Conservation (phyloP, 2,888 invertebrate species). For the Xiphydria camelus region DNA sequence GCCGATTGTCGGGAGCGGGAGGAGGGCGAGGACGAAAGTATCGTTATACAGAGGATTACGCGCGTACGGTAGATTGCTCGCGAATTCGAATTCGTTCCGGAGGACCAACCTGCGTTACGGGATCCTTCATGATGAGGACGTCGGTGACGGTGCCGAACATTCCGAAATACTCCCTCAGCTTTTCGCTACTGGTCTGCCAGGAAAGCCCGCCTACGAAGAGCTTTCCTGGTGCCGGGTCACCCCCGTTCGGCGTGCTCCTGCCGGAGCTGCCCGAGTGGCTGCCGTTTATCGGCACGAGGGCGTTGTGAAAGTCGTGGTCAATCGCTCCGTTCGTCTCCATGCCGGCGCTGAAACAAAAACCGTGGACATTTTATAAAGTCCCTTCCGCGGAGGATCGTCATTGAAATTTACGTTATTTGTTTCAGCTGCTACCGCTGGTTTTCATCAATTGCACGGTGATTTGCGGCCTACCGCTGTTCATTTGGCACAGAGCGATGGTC, state of each 20-base stretch:
- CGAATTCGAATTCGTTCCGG: too few species aligned
- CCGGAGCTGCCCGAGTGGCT: conserved; percentile 72
- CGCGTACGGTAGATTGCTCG: too few species aligned
- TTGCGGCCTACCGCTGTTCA: conserved; percentile 29
- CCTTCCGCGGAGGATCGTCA: neutral
- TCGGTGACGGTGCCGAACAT: conserved; percentile 91
- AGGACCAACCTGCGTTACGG: conserved; percentile 81
- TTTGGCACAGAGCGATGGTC: conserved; percentile 36
- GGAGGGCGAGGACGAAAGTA: too few species aligned
- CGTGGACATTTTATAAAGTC: conserved; percentile 5
- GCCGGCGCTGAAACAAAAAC: conserved; percentile 57
- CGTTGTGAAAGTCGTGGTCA: conserved; percentile 61
- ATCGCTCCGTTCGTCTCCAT: conserved; percentile 62
- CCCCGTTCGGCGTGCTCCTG: conserved; percentile 72
- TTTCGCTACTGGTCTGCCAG: conserved; percentile 92
- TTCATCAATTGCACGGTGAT: conserved; percentile 24
- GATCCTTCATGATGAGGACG: conserved; percentile 93
- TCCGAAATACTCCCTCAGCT: conserved; percentile 88
- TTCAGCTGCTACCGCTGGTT: conserved; percentile 46
- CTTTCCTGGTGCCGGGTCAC: conserved; percentile 80
- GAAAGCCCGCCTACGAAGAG: conserved; percentile 89
- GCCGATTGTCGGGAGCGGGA: too few species aligned
- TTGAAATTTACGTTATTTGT: conserved; percentile 22
- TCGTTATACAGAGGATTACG: too few species aligned
- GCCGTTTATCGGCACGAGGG: conserved; percentile 56